Base-by-base conservation (phyloP, 2,888 invertebrate species). In the Polyommatus iphigenia region DNA sequence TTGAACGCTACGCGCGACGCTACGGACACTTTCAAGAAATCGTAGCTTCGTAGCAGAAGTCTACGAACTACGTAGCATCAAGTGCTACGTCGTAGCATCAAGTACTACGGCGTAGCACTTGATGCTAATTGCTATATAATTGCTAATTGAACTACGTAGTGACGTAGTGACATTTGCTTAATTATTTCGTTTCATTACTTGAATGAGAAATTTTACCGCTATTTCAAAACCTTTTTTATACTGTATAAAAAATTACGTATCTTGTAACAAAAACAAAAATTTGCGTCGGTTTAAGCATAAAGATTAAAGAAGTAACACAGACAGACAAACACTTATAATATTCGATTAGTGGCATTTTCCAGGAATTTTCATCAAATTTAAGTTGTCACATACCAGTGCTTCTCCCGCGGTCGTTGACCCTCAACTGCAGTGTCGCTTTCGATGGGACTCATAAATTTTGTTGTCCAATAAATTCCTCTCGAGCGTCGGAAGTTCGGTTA, bases 381-480 rank as follows among this genome's bases (percentile, higher is more conserved):
- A 57, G 50, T 15, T 50, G 54, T 54, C 54, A 59, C n/a, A 59
- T 59, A 7, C 57, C 57, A n/a, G 20, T n/a, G 20, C 59, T 20
- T 20, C 13, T 62, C 15, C 1, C 2, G 6, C 29, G 67, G 67
- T 67, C 67, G 5, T 67, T 32, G 32, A 67, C 67, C 29, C 29
- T 32, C 67, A 67, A 15, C 67, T 67, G 67, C 67, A 67, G 67
- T 32, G 32, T 32, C 67, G 41, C n/a, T 24, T 50, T 54, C 75
- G 75, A 75, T 75, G 29, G 29, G 29, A 15, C 75, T 75, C 75
- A 54, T 75, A 75, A 75, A 75, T 75, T 73, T 54, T 75, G 75
- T 54, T 54, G 75, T 29, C 50, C 75, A 75, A 75, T 75, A 75
- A 75, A 54, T 54, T 50, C 29, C 24, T 75, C 50, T 54, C 73